These are phyloP conservation scores for Glaucidium brasilianum DNA, from an alignment of 2,113 vertebrate species.

Conservation along the genomic window DNA sequence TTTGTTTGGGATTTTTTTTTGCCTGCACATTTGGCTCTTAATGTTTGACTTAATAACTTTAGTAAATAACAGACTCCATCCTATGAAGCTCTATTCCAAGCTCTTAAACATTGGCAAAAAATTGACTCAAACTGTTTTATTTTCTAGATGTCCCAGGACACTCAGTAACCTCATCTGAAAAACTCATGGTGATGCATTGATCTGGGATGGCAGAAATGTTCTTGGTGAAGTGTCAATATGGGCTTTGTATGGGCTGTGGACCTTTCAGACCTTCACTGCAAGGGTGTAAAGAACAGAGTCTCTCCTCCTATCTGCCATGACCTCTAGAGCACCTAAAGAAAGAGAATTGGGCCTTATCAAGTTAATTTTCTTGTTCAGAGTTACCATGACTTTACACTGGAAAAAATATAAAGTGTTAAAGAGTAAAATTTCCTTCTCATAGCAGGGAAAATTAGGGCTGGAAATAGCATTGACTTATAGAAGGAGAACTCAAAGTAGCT, in stretches of 20 bases:
- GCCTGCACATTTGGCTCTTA: neutral
- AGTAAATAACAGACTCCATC: neutral
- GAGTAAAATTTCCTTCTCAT: neutral
- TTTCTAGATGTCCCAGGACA: neutral
- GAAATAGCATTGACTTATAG: neutral
- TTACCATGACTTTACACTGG: neutral
- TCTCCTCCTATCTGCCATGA: neutral
- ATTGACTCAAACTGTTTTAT: neutral
- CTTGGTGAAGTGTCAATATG: neutral
- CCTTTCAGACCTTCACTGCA: neutral
- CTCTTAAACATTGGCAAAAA: neutral
- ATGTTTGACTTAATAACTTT: neutral
- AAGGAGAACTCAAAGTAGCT: neutral
- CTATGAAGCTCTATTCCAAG: neutral
- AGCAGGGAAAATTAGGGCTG: neutral
- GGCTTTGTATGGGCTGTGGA: neutral
- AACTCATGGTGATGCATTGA: neutral
- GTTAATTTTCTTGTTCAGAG: neutral
- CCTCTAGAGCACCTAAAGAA: neutral
- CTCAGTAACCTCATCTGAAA: neutral
- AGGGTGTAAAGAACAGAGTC: neutral
- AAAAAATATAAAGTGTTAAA: neutral
- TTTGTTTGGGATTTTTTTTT: no score
- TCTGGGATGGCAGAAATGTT: neutral
- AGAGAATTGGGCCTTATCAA: neutral